Conservation (phyloP, 2,797 vertebrate genomes). For the Morelia viridis region DNA sequence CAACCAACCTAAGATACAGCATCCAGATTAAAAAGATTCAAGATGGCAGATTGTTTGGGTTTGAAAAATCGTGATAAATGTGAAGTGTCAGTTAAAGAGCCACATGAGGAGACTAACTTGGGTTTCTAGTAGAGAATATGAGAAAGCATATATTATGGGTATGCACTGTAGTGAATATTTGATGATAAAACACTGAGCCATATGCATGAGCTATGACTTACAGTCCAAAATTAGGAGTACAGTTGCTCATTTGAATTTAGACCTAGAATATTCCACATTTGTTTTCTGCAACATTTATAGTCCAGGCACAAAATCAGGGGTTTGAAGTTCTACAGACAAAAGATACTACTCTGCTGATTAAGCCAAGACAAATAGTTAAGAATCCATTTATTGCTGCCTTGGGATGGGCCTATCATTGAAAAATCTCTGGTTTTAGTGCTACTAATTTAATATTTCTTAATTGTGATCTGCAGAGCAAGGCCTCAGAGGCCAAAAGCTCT, state of each 20-base stretch:
- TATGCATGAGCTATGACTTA: neutral
- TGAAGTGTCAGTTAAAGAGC: neutral
- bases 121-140: neutral
- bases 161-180: neutral
- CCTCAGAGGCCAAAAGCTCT: neutral
- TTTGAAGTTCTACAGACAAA: neutral
- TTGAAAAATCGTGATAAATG: neutral
- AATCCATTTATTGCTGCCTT: neutral
- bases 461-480: neutral
- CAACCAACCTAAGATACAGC: neutral
- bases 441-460: neutral
- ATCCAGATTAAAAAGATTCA: neutral
- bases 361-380: neutral
- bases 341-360: neutral
- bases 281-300: constrained; percentile 45
- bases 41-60: neutral
- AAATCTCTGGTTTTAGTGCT: neutral
- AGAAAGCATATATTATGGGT: neutral
- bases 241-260: constrained; percentile 11
- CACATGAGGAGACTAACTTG: neutral
- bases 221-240: constrained; percentile 25
- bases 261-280: constrained; percentile 26
- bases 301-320: neutral
- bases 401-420: neutral
- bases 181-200: neutral